phyloP scores from a whole-genome alignment of 2,888 invertebrate genomes.

The Diloba caeruleocephala region DNA sequence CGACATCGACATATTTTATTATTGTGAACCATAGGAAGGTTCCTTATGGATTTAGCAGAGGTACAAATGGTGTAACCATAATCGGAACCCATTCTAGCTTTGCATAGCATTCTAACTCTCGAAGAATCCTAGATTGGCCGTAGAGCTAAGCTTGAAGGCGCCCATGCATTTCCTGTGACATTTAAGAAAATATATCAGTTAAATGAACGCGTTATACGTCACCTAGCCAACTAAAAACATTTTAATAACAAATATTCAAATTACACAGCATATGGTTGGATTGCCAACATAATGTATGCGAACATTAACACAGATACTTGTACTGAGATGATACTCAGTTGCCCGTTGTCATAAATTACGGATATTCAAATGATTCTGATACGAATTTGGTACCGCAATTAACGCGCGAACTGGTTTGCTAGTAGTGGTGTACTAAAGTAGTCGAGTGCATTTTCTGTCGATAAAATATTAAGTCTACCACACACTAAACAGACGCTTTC shows the following conservation, averaged over 20 bases:
- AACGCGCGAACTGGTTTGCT: constrained; percentile 84
- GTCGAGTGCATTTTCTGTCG: constrained; percentile 48
- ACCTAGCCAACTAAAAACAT: constrained; percentile 8
- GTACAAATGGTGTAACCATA: no score
- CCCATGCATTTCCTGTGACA: no score
- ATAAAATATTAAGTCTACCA: constrained; percentile 25
- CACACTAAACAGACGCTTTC: background rate
- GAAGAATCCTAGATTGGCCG: no score
- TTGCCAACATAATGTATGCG: constrained; percentile 74
- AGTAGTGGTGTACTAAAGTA: constrained; percentile 65
- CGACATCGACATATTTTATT: no score
- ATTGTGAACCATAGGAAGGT: no score
- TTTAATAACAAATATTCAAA: constrained; percentile 46
- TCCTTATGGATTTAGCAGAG: no score
- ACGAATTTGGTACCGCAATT: constrained; percentile 88
- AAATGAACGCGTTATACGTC: no score
- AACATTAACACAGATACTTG: constrained; percentile 75
- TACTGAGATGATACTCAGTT: constrained; percentile 79
- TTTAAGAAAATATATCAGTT: no score
- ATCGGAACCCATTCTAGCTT: no score
- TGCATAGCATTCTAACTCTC: no score
- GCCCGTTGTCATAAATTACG: constrained; percentile 84
- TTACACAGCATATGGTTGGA: constrained; percentile 52
- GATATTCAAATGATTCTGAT: constrained; percentile 87
- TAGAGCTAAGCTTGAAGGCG: no score